Conservation (phyloP, 1,140 invertebrate species). For the Temnothorax longispinosus region DNA sequence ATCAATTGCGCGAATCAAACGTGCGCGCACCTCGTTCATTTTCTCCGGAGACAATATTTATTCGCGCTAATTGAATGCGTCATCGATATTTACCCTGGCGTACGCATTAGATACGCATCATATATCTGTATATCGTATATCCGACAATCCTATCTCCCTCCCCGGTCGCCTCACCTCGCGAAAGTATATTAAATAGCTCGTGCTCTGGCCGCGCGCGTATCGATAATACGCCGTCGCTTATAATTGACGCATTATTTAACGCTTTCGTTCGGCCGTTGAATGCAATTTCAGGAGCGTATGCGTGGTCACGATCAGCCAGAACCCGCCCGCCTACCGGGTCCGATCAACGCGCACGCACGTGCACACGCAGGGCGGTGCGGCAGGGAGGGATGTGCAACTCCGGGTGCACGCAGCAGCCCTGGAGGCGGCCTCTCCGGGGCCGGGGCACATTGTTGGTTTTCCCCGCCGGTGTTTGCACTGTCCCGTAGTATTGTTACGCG, state of each 20-base stretch:
- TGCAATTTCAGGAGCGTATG: conserved; percentile 70
- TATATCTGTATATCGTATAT: conserved; percentile 5
- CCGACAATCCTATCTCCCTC: not conserved
- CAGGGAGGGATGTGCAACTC: not conserved
- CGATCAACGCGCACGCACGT: conserved; percentile 42
- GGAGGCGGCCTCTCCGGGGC: conserved; percentile 50
- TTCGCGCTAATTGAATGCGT: conserved; percentile 43
- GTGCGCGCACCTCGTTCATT: not conserved
- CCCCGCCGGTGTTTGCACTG: conserved; percentile 71
- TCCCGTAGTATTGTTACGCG: conserved; percentile 66
- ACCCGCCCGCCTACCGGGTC: conserved; percentile 1
- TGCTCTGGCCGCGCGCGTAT: not conserved
- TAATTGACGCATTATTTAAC: conserved; percentile 70
- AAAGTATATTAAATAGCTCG: conserved; percentile 34
- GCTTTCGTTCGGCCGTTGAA: conserved; percentile 69
- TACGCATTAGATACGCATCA: not conserved
- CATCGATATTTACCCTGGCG: conserved; percentile 14
- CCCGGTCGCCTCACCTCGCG: not conserved
- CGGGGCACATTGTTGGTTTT: conserved; percentile 77
- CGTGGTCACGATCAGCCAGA: conserved; percentile 64
- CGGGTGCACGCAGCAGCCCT: conserved; percentile 16
- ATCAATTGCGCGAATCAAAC: not conserved
- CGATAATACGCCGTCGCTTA: conserved; percentile 55
- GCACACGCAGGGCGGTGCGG: not conserved
- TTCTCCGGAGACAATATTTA: conserved; percentile 36